These are phyloP conservation scores for Tachystola acroxantha DNA, from an alignment of 2,888 invertebrate species.

Conservation along the genomic window DNA sequence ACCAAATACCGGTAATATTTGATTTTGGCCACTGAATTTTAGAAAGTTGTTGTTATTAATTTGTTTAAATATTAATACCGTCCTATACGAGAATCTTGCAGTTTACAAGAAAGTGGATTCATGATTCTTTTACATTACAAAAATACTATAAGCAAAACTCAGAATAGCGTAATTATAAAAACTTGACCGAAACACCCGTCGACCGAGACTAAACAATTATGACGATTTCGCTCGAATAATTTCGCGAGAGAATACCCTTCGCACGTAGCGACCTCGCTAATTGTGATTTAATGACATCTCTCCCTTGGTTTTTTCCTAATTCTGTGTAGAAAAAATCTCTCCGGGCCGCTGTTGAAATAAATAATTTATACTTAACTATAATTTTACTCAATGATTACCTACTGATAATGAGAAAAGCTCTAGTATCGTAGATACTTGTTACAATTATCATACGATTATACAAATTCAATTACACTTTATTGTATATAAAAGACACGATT, in stretches of 20 bases:
- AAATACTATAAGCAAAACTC: background rate
- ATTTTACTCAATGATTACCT: background rate
- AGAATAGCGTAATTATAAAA: conserved; percentile 6
- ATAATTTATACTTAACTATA: background rate
- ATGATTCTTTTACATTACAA: too few species aligned
- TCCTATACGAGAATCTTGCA: too few species aligned
- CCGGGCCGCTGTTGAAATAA: background rate
- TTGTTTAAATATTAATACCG: too few species aligned
- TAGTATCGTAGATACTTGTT: too few species aligned
- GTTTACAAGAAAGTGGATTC: too few species aligned
- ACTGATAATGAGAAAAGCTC: too few species aligned
- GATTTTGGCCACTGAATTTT: too few species aligned
- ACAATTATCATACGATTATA: too few species aligned
- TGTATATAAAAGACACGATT: too few species aligned
- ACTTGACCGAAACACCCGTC: conserved; percentile 10
- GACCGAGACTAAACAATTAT: conserved; percentile 15
- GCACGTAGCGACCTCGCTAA: conserved; percentile 31
- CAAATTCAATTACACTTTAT: too few species aligned
- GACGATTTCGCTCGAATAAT: conserved; percentile 16
- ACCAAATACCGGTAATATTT: too few species aligned
- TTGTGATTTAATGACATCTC: conserved; percentile 42
- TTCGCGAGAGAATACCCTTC: conserved; percentile 23
- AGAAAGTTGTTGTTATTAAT: too few species aligned
- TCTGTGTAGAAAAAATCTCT: conserved; percentile 1
- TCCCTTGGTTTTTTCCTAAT: conserved; percentile 1